phyloP scores from a whole-genome alignment of 1,140 invertebrate genomes.

The Antheraea pernyi region DNA sequence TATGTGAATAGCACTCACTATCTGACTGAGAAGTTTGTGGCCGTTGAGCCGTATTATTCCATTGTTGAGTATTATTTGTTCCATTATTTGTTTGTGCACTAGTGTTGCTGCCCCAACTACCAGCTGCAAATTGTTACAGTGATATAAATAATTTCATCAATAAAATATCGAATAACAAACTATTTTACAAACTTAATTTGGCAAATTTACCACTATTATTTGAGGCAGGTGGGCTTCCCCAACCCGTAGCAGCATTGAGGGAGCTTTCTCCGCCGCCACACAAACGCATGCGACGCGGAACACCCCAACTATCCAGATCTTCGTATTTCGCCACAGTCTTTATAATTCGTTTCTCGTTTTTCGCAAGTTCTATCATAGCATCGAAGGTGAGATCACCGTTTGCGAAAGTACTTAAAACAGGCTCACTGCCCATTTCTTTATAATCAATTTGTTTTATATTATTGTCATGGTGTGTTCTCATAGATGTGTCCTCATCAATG shows the following conservation, averaged over 20 bases:
- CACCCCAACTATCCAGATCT: constrained; percentile 79
- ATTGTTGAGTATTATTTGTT: constrained; percentile 80
- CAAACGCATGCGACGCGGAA: constrained; percentile 81
- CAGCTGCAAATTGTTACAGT: constrained; percentile 48
- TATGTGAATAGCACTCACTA: constrained; percentile 54
- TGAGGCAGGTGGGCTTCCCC: constrained; percentile 85
- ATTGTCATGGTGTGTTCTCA: constrained; percentile 72
- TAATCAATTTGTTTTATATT: constrained; percentile 51
- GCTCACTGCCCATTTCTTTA: constrained; percentile 37
- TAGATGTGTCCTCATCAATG: constrained; percentile 55
- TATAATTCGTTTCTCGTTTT: constrained; percentile 53
- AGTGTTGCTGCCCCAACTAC: constrained; percentile 78
- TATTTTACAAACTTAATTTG: not conserved
- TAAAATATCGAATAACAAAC: not conserved
- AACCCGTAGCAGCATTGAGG: constrained; percentile 86
- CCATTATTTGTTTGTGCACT: constrained; percentile 78
- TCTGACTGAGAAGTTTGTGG: constrained; percentile 79
- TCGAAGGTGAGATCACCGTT: constrained; percentile 70
- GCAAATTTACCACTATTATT: constrained; percentile 77
- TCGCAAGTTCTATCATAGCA: constrained; percentile 64
- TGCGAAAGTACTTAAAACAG: constrained; percentile 52
- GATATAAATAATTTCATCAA: not conserved
- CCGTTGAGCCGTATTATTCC: constrained; percentile 81
- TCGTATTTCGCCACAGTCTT: constrained; percentile 44
- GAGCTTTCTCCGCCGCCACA: constrained; percentile 89